Conservation (phyloP, 2,888 invertebrate genomes). For the Platycnemis pennipes region DNA sequence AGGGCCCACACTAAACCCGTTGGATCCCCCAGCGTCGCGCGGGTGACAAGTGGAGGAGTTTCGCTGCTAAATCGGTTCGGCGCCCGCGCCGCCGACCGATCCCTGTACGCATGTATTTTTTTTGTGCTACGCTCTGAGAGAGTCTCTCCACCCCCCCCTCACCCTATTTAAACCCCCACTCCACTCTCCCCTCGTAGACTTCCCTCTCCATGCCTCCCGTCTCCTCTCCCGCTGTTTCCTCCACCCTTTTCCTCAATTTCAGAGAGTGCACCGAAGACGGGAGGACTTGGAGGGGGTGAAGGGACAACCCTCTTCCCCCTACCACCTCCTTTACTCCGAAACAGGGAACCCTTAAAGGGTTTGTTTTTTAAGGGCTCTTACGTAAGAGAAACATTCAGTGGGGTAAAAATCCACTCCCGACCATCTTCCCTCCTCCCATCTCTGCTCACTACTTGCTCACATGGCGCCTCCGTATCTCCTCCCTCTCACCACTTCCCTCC, state of each 20-base stretch:
- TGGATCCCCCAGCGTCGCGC: background rate
- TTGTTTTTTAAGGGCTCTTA: conserved; percentile 36
- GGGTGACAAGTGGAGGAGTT: conserved; percentile 13
- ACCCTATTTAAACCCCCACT: background rate
- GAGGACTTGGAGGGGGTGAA: background rate
- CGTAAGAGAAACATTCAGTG: conserved; percentile 28
- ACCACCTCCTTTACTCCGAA: background rate
- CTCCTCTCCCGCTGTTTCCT: background rate
- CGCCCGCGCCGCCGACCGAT: background rate
- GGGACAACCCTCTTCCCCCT: background rate
- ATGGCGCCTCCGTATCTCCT: background rate
- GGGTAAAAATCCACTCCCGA: background rate
- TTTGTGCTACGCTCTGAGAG: background rate
- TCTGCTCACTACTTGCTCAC: conserved; percentile 25
- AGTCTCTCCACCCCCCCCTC: background rate
- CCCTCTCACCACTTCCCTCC: background rate
- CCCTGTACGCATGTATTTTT: background rate
- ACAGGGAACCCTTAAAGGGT: conserved; percentile 43
- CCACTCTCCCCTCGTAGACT: background rate
- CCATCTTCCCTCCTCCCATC: conserved; percentile 3
- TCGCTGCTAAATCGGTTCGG: conserved; percentile 38
- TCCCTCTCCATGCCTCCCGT: background rate
- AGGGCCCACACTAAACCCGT: background rate
- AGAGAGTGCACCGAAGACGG: conserved; percentile 62
- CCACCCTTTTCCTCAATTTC: conserved; percentile 58